These are phyloP conservation scores for Aegithalos caudatus DNA, from an alignment of 2,113 vertebrate genomes.

Conservation along the genomic window DNA sequence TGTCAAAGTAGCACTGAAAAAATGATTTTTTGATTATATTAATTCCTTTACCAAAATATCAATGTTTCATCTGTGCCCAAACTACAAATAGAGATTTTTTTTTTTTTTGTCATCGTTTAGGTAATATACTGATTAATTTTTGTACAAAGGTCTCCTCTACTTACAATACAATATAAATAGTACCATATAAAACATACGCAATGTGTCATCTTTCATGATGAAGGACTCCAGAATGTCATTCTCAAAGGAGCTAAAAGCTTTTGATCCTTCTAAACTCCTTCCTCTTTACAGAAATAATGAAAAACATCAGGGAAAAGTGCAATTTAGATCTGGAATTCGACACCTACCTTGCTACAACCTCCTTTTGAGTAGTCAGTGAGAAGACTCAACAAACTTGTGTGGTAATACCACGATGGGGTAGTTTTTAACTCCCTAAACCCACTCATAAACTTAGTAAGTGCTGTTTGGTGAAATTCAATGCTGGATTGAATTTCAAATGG, in stretches of 20 bases:
- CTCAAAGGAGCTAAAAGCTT: constrained; percentile 1
- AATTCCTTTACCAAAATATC: neutral
- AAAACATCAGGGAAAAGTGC: neutral
- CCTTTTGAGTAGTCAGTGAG: neutral
- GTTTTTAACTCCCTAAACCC: neutral
- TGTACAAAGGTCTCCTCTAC: neutral
- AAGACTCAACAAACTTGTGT: neutral
- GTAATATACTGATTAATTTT: neutral
- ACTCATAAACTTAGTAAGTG: neutral
- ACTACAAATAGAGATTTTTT: neutral
- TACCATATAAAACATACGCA: neutral
- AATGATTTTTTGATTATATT: neutral
- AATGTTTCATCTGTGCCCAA: neutral
- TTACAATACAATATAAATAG: neutral
- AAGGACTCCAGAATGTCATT: constrained; percentile 21
- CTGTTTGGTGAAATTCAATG: neutral
- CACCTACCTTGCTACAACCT: neutral
- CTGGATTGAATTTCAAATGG: neutral
- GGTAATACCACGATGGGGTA: neutral
- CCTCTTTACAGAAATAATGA: constrained; percentile 18
- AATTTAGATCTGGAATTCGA: neutral
- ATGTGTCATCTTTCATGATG: neutral
- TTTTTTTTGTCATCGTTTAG: neutral
- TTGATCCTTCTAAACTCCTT: neutral
- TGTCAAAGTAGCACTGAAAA: neutral